Conservation (phyloP, 2,888 invertebrate genomes). For the Baronia brevicornis region DNA sequence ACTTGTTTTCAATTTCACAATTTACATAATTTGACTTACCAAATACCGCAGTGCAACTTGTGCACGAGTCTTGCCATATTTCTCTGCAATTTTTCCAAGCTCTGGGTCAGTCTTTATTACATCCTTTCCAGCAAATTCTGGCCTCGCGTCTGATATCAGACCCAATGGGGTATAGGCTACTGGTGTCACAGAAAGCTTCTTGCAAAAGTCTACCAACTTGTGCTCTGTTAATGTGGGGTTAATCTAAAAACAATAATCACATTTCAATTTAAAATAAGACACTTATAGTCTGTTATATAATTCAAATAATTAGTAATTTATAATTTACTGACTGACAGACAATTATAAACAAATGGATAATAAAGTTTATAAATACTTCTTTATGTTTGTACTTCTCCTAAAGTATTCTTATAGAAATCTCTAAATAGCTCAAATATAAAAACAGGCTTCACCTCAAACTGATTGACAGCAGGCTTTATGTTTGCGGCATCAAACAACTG, state of each 20-base stretch:
- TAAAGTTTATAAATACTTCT: too few relatives aligned
- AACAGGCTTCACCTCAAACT: constrained; percentile 46
- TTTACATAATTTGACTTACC: constrained; percentile 52
- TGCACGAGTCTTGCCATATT: constrained; percentile 78
- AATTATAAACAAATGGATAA: too few relatives aligned
- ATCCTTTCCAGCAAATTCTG: constrained; percentile 67
- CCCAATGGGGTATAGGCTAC: constrained; percentile 85
- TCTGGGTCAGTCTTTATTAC: constrained; percentile 75
- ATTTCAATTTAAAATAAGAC: constrained; percentile 12
- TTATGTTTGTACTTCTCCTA: too few relatives aligned
- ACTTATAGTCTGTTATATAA: too few relatives aligned
- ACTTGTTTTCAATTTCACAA: too few relatives aligned
- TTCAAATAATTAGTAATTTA: too few relatives aligned
- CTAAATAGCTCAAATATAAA: too few relatives aligned
- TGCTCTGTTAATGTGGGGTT: constrained; percentile 82
- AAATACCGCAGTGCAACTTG: constrained; percentile 81
- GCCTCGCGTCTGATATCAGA: constrained; percentile 62
- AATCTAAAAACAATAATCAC: constrained; percentile 61
- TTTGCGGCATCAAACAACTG: constrained; percentile 72
- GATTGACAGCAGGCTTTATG: constrained; percentile 79
- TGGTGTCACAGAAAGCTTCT: constrained; percentile 76
- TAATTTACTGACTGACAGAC: too few relatives aligned
- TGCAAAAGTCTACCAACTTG: constrained; percentile 81
- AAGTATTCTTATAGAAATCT: too few relatives aligned
- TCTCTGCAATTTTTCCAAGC: constrained; percentile 73